These are phyloP conservation scores for Cremastinae sp. DNA, from an alignment of 2,888 invertebrate genomes.

Conservation along the genomic window DNA sequence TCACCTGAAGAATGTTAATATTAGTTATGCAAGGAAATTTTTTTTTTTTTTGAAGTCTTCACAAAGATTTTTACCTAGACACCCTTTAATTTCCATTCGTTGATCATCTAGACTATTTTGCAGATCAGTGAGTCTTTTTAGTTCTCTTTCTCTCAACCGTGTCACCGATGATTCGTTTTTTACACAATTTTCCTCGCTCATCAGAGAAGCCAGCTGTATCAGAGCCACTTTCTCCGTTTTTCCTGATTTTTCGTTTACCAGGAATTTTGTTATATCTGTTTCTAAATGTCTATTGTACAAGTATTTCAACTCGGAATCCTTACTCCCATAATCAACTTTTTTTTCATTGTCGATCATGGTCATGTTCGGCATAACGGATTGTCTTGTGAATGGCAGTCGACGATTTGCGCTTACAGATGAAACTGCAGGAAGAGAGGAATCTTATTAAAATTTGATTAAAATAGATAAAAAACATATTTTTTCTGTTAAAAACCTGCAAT, in stretches of 20 bases:
- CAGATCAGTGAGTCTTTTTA: slow-evolving; percentile 57
- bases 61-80: slow-evolving; percentile 58
- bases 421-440: background rate
- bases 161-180: slow-evolving; percentile 61
- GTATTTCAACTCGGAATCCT: slow-evolving; percentile 62
- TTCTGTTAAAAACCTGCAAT: slow-evolving; percentile 28
- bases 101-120: slow-evolving; percentile 66
- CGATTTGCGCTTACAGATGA: background rate
- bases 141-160: slow-evolving; percentile 63
- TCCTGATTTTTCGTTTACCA: slow-evolving; percentile 64
- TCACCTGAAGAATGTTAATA: slow-evolving; percentile 63
- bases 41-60: too few species aligned
- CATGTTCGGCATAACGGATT: slow-evolving; percentile 39
- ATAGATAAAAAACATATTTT: too few species aligned
- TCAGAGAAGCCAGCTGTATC: slow-evolving; percentile 62
- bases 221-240: slow-evolving; percentile 57
- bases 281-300: slow-evolving; percentile 68
- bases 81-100: slow-evolving; percentile 45
- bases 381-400: slow-evolving; percentile 21
- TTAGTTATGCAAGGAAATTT: too few species aligned
- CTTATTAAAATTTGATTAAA: too few species aligned
- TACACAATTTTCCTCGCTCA: slow-evolving; percentile 64
- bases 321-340: slow-evolving; percentile 56
- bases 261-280: slow-evolving; percentile 57
- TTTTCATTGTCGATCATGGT: slow-evolving; percentile 42